Evolutionary conservation across 2,113 vertebrate genomes (phyloP), one percentile per base, ranked within the genome.

Genomic region (Neodontobutis hainanensis): DNA sequence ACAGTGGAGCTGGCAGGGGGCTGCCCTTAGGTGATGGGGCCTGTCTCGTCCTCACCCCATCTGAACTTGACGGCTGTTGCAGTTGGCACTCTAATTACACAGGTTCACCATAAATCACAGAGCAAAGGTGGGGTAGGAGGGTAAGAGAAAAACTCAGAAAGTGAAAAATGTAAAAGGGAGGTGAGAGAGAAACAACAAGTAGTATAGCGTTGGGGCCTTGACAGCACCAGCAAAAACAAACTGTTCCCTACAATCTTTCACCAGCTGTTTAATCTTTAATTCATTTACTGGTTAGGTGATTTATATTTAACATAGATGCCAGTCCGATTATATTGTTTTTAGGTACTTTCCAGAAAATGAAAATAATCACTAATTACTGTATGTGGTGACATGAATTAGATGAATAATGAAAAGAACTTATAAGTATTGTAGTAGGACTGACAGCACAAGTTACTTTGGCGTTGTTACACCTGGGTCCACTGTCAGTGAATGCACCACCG

Each of bases 21-120:
- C n/a, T n/a, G n/a, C n/a, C n/a, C 61, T 72, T 65, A 80, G 85
- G 86, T 89, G 77, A 81, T 79, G 77, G 85, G 85, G 74, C 87
- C 86, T 84, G 87, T 85, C 80, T 82, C 86, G 82, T 60, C 88
- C 60, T 88, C 78, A 84, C 82, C 86, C 80, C 50, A 68, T 47
- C 80, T 88, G 61, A 91, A 87, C 80, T 78, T 85, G 83, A 82
- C 8, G 70, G 67, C 82, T 82, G 66, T 78, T 75, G 79, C 11
- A 48, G 70, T 80, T 85, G 79, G 82, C 83, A 63, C 75, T 75
- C 74, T 87, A 87, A 90, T 91, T 87, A 88, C 69, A 81, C 58
- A 80, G 72, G 80, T 73, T 69, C 73, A 75, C 38, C 61, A 86
- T 88, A 89, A 90, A 88, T 91, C 86, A 87, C 72, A 73, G 57